phyloP scores from a whole-genome alignment of 35 echinoderm and acorn worm species.

The Lytechinus variegatus region DNA sequence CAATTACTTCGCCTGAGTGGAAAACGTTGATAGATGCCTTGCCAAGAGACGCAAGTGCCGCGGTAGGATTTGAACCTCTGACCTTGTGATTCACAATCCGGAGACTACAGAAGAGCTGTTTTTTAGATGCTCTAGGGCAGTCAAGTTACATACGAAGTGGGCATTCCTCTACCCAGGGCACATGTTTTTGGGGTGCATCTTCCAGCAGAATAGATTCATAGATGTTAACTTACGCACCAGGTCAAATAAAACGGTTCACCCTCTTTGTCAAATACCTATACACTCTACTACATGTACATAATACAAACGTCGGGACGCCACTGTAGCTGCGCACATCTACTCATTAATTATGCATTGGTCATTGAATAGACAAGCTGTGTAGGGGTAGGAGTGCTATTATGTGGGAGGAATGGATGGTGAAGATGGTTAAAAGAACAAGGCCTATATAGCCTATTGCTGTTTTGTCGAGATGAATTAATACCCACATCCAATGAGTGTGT shows the following conservation, averaged over 20 bases:
- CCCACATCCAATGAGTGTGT: neutral
- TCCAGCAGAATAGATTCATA: neutral
- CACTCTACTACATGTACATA: neutral
- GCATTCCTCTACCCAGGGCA: neutral
- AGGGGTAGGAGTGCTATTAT: neutral
- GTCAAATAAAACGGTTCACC: neutral
- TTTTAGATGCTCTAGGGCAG: too few relatives aligned
- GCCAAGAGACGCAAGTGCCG: too few relatives aligned
- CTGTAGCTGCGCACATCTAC: neutral
- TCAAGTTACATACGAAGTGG: too few relatives aligned
- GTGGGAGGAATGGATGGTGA: neutral
- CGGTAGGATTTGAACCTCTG: too few relatives aligned
- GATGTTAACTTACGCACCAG: neutral
- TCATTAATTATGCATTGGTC: conserved; percentile 19
- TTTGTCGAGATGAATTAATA: neutral
- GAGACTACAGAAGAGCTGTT: too few relatives aligned
- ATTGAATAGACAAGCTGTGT: neutral
- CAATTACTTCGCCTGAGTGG: too few relatives aligned
- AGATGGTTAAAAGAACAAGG: neutral
- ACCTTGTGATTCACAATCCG: too few relatives aligned
- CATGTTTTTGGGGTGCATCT: neutral
- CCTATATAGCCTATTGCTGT: neutral
- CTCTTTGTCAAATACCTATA: neutral
- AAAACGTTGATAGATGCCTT: too few relatives aligned
- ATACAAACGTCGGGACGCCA: neutral